Evolutionary conservation across 2,113 vertebrate species (phyloP).

Genomic region (Dromas ardeola): DNA sequence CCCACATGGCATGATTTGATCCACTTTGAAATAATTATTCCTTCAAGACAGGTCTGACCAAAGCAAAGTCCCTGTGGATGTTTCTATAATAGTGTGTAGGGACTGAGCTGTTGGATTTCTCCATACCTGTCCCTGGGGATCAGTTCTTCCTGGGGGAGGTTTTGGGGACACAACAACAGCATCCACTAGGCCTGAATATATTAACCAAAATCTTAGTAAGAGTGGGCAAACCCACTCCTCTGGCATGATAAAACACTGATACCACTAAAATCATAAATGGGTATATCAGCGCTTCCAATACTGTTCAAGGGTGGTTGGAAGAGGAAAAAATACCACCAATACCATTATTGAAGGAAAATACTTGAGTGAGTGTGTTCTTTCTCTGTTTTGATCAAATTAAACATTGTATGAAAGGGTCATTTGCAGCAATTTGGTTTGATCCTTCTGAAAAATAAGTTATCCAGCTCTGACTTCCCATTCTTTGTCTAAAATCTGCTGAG

Average conservation of each 20-base stretch:
- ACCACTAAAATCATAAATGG: neutral
- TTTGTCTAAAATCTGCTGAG: neutral
- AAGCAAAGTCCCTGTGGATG: neutral
- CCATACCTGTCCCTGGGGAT: neutral
- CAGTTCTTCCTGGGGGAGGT: neutral
- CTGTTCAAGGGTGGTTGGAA: neutral
- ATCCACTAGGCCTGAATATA: neutral
- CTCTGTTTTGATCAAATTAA: neutral
- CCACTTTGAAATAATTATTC: neutral
- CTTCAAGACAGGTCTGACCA: neutral
- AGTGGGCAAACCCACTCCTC: neutral
- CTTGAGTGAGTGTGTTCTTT: neutral
- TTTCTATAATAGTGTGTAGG: neutral
- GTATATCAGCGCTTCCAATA: rapidly evolving
- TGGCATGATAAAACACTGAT: neutral
- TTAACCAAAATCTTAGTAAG: neutral
- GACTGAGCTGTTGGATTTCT: neutral
- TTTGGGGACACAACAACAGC: neutral
- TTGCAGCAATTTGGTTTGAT: neutral
- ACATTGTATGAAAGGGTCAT: neutral
- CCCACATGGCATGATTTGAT: neutral
- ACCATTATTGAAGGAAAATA: neutral
- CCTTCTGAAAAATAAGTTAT: neutral
- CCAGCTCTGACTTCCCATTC: neutral
- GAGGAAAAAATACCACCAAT: neutral